Evolutionary conservation across 2,888 invertebrate genomes (phyloP).

Genomic region (Dryadula phaetusa): DNA sequence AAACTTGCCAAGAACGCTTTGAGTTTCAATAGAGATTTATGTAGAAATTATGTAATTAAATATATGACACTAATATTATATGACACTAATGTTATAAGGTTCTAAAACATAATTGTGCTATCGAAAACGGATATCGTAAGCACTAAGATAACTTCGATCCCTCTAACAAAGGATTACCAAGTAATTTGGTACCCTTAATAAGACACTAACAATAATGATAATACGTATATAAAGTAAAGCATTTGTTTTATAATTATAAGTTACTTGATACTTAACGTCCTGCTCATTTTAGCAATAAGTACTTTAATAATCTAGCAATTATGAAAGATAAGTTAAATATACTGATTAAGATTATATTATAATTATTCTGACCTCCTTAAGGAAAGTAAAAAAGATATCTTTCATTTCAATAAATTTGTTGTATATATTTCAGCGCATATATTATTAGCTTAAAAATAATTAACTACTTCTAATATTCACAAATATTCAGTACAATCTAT

Average conservation of each 20-base stretch:
- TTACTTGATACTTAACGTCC: not conserved
- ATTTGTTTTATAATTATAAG: not conserved
- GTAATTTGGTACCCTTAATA: conserved; percentile 14
- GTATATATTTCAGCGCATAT: no score
- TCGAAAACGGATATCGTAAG: conserved; percentile 10
- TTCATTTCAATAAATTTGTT: no score
- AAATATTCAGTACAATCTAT: no score
- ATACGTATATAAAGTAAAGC: not conserved
- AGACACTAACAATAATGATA: not conserved
- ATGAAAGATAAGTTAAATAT: not conserved
- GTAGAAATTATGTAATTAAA: not conserved
- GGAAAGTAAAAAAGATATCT: no score
- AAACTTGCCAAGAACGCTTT: no score
- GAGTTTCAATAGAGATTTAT: no score
- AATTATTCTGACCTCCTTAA: no score
- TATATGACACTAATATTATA: not conserved
- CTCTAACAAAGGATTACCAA: conserved; percentile 20
- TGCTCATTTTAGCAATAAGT: not conserved
- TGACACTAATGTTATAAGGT: conserved; percentile 1
- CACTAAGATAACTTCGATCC: conserved; percentile 9
- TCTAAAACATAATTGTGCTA: conserved; percentile 4
- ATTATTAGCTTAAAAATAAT: no score
- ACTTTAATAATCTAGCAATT: not conserved
- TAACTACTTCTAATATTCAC: no score
- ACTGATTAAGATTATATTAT: no score